Conservation (phyloP, 2,113 vertebrate species). For the human region GRCh38 chr2:40705501-40706000, state of each 20-base stretch:
- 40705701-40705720: not conserved
- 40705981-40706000: constrained; percentile 30
- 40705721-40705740: constrained; percentile 15
- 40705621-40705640: not conserved
- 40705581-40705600: not conserved
- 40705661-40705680: constrained; percentile 3
- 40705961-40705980: constrained; percentile 40
- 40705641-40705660: constrained; percentile 4
- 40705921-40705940: not conserved
- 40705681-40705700: not conserved
- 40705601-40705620: constrained; percentile 20
- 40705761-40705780: not conserved
- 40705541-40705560: not conserved
- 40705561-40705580: not conserved
- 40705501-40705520: not conserved
- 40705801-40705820: not conserved
- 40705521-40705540: not conserved
- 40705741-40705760: not conserved
- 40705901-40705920: constrained; percentile 4
- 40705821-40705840: not conserved
- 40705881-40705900: not conserved
- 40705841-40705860: not conserved
- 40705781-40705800: constrained; percentile 40
- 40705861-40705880: not conserved
- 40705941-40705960: not conserved